phyloP scores from a whole-genome alignment of 2,888 invertebrate genomes.

The Lepidonotus clava region DNA sequence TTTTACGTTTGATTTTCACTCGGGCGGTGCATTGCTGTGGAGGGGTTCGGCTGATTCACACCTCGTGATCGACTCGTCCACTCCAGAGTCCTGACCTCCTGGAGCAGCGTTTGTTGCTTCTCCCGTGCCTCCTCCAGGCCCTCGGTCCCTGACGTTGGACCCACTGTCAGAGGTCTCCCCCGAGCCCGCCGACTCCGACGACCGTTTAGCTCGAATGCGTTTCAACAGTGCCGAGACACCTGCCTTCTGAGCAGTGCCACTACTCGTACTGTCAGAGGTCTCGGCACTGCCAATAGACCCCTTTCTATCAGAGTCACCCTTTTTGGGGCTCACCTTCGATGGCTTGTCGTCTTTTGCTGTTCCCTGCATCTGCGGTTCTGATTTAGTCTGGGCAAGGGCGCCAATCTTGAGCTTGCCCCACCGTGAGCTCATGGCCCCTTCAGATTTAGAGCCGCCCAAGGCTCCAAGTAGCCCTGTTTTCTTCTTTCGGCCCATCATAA shows the following conservation, averaged over 20 bases:
- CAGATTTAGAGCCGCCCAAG: no score
- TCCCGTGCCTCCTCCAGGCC: not conserved
- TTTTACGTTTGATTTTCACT: no score
- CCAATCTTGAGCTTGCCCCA: slow-evolving; percentile 36
- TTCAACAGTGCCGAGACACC: not conserved
- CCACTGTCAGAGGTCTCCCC: not conserved
- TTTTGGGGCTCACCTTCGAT: not conserved
- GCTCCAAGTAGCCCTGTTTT: not conserved
- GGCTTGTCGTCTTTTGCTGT: not conserved
- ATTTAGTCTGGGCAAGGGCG: not conserved
- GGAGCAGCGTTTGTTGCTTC: no score
- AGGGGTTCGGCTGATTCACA: slow-evolving; percentile 35
- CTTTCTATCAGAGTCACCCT: not conserved
- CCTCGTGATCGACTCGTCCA: slow-evolving; percentile 40
- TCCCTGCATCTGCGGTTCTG: not conserved
- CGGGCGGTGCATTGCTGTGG: no score
- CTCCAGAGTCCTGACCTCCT: no score
- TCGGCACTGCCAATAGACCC: not conserved
- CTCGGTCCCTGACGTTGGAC: not conserved
- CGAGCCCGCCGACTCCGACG: not conserved
- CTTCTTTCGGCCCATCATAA: slow-evolving; percentile 22
- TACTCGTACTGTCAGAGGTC: not conserved
- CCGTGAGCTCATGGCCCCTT: not conserved
- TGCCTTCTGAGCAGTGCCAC: not conserved
- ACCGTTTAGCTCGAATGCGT: not conserved